A percentile compares a stretch with the other conserved stretches of the same genome.
Conservation (phyloP, 1,140 invertebrate species). For the Stegodyphus mimosarum region DNA sequence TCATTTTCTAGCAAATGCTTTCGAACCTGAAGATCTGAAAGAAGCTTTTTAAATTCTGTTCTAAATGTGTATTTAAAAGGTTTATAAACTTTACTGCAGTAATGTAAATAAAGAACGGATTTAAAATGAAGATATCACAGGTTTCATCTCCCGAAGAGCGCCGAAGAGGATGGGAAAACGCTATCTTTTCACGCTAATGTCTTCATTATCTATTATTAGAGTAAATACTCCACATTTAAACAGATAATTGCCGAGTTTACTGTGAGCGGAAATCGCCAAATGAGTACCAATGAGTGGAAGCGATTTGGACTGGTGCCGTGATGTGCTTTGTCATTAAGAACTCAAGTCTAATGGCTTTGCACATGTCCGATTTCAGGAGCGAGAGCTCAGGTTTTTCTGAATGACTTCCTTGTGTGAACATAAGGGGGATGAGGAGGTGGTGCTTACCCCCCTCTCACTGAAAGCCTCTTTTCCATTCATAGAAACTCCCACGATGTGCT, state of each 20-base stretch:
- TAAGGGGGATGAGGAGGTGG: background rate
- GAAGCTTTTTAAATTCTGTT: no score
- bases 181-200: background rate
- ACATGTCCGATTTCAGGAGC: slow-evolving; percentile 24
- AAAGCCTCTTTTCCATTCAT: slow-evolving; percentile 19
- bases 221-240: slow-evolving; percentile 38
- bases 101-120: no score
- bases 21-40: no score
- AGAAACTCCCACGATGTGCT: slow-evolving; percentile 32
- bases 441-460: slow-evolving; percentile 7
- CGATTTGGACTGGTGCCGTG: slow-evolving; percentile 10
- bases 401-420: slow-evolving; percentile 27
- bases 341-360: slow-evolving; percentile 19
- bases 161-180: background rate
- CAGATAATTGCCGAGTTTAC: slow-evolving; percentile 27
- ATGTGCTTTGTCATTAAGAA: slow-evolving; percentile 51
- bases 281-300: slow-evolving; percentile 3
- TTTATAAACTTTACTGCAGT: no score
- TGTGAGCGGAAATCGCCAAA: slow-evolving; percentile 6
- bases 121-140: no score
- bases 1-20: no score
- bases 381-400: slow-evolving; percentile 20
- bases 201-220: slow-evolving; percentile 35
- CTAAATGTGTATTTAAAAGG: no score
- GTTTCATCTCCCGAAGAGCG: background rate